phyloP scores from a whole-genome alignment of 2,797 vertebrate genomes.

The Eulemur rubriventer region DNA sequence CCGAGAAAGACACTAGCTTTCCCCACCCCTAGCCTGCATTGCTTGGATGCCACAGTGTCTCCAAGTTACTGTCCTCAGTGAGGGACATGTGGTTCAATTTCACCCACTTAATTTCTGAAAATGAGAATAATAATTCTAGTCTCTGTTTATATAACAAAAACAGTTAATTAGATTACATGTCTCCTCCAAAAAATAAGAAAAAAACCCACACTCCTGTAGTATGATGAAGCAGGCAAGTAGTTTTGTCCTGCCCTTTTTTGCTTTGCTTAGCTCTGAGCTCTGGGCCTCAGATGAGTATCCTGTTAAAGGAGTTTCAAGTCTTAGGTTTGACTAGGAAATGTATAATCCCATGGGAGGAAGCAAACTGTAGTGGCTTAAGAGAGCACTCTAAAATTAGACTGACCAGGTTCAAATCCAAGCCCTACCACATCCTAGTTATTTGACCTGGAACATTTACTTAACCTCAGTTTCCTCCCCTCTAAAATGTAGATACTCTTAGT shows the following conservation, averaged over 20 bases:
- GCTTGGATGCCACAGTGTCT: background rate
- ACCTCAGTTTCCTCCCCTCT: background rate
- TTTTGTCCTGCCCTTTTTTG: background rate
- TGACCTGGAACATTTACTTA: constrained; percentile 18
- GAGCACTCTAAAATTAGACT: background rate
- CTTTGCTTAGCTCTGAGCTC: background rate
- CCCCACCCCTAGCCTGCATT: too few species aligned
- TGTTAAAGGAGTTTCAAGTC: background rate
- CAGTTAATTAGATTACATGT: background rate
- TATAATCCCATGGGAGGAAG: background rate
- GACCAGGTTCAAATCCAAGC: background rate
- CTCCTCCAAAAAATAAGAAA: background rate
- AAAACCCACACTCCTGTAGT: background rate
- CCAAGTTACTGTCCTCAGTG: background rate
- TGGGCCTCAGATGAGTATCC: background rate
- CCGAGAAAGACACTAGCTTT: background rate
- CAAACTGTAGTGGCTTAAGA: background rate
- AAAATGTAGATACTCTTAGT: background rate
- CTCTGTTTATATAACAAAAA: background rate
- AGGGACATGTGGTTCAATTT: background rate
- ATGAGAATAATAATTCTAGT: background rate
- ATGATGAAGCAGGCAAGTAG: background rate
- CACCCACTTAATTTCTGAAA: background rate
- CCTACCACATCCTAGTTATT: background rate
- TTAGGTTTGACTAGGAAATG: background rate